Percentiles rank a stretch among this genome's conserved stretches.
These are phyloP conservation scores for Gibbula magus DNA, from an alignment of 2,888 invertebrate genomes.

Conservation along the genomic window DNA sequence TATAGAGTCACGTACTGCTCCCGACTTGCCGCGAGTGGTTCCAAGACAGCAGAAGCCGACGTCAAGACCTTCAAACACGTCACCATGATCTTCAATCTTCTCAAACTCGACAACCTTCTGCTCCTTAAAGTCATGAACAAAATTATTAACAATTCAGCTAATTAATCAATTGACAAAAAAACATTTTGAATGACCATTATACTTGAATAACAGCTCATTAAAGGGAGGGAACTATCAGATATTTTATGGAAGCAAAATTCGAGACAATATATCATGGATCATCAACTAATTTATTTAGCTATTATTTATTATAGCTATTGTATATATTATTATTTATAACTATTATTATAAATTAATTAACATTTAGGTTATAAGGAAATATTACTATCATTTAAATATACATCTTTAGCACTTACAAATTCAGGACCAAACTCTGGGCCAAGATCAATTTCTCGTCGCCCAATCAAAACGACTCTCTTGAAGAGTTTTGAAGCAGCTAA, in stretches of 20 bases:
- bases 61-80: constrained; percentile 75
- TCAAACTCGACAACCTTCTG: constrained; percentile 77
- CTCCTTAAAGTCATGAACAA: constrained; percentile 57
- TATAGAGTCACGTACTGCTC: constrained; percentile 73
- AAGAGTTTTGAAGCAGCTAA: constrained; percentile 72
- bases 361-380: too few relatives aligned
- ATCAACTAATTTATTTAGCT: too few relatives aligned
- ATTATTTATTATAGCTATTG: too few relatives aligned
- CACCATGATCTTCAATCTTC: constrained; percentile 74
- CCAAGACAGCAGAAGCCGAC: constrained; percentile 78
- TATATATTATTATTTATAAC: too few relatives aligned
- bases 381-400: too few relatives aligned
- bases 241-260: too few relatives aligned
- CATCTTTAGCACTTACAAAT: constrained; percentile 60
- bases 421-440: constrained; percentile 51
- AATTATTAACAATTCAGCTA: not conserved
- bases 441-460: constrained; percentile 73
- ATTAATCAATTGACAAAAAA: too few relatives aligned
- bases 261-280: too few relatives aligned
- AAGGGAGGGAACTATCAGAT: too few relatives aligned
- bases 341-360: too few relatives aligned
- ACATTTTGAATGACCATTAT: too few relatives aligned
- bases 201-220: too few relatives aligned
- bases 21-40: constrained; percentile 77
- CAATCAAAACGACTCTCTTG: constrained; percentile 75